A percentile compares a stretch with the other conserved stretches of the same genome.
These are phyloP conservation scores for Anolis sagrei DNA, from an alignment of 2,113 vertebrate species.

Conservation along the genomic window DNA sequence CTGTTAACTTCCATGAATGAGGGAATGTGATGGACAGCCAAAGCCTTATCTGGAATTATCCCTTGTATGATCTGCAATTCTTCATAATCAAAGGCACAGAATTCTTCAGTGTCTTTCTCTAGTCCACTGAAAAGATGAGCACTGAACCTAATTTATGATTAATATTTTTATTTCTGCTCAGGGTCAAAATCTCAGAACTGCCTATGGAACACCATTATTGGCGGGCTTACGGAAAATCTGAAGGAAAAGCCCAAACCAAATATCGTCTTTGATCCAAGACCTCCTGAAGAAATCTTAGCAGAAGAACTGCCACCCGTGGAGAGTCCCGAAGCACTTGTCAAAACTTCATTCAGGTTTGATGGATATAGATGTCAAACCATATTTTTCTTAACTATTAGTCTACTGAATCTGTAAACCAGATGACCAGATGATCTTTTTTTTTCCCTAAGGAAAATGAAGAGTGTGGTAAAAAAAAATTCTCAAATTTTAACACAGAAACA, in stretches of 20 bases:
- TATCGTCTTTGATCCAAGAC: constrained; percentile 81
- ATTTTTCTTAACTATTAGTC: not conserved
- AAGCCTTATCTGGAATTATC: no score
- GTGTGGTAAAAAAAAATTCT: not conserved
- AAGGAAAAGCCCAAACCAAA: constrained; percentile 81
- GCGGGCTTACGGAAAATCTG: constrained; percentile 84
- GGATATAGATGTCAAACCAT: constrained; percentile 24
- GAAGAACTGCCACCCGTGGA: constrained; percentile 87
- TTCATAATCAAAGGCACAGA: not conserved
- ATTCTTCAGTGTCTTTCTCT: constrained; percentile 4
- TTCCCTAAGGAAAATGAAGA: constrained; percentile 11
- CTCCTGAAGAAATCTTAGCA: constrained; percentile 91
- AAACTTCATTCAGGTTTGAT: constrained; percentile 94
- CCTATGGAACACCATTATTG: constrained; percentile 88
- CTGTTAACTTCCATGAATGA: no score
- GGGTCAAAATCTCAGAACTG: constrained; percentile 96
- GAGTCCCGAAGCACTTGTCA: constrained; percentile 88
- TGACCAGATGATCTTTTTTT: not conserved
- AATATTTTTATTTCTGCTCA: constrained; percentile 52
- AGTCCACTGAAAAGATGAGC: not conserved
- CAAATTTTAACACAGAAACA: not conserved
- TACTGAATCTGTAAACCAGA: not conserved
- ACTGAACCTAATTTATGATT: not conserved
- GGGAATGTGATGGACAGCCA: no score
- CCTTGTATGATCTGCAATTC: not conserved